phyloP scores from a whole-genome alignment of 2,113 vertebrate species.

The Elaphurus davidianus region DNA sequence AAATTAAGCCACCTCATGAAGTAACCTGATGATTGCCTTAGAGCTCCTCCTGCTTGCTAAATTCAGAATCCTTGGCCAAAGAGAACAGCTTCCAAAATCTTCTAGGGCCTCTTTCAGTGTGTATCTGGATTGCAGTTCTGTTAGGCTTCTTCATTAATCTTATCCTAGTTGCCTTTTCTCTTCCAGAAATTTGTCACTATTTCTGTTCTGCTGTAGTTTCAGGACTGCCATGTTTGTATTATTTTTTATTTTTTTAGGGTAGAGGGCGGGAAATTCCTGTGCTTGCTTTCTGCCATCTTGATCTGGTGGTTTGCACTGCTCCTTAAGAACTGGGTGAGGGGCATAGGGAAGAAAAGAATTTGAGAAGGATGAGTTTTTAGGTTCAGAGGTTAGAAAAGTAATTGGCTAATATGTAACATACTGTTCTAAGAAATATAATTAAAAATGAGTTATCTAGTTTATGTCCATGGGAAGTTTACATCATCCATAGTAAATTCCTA shows the following conservation, averaged over 20 bases:
- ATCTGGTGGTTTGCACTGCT: background rate
- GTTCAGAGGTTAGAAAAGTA: background rate
- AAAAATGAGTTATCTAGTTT: background rate
- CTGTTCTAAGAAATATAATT: background rate
- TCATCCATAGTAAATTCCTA: background rate
- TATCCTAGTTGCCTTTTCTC: background rate
- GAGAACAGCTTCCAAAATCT: background rate
- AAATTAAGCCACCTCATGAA: accelerated
- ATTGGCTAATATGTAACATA: background rate
- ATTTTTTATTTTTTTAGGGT: background rate
- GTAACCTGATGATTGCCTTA: background rate
- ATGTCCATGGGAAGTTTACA: background rate
- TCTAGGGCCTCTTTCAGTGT: background rate
- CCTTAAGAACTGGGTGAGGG: background rate
- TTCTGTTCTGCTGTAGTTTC: background rate
- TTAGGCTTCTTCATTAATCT: background rate
- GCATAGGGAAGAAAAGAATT: background rate
- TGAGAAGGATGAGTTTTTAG: background rate
- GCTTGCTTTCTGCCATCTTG: background rate
- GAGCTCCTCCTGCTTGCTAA: background rate
- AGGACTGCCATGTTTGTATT: background rate
- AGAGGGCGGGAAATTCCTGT: background rate
- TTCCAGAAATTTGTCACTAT: background rate
- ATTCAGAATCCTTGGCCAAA: background rate
- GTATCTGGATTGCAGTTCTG: background rate